phyloP scores from a whole-genome alignment of 2,113 vertebrate species.

The Anser cygnoides region DNA sequence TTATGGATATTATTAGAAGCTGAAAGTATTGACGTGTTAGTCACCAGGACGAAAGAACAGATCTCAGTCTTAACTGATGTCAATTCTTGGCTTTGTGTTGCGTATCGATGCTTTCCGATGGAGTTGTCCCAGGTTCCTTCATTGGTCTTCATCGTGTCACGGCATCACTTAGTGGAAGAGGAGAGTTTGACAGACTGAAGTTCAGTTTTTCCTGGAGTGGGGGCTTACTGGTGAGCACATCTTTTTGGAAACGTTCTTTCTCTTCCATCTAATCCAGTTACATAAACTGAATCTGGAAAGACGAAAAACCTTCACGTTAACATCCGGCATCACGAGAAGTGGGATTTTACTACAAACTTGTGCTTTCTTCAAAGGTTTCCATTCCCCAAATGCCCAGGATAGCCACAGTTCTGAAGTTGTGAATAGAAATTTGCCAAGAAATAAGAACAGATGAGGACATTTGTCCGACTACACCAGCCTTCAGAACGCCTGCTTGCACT shows the following conservation, averaged over 20 bases:
- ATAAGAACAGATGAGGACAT: neutral
- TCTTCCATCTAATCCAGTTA: conserved; percentile 82
- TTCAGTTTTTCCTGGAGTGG: conserved; percentile 82
- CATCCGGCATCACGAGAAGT: neutral
- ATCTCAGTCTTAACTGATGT: conserved; percentile 66
- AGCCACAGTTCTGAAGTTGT: neutral
- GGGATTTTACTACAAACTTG: neutral
- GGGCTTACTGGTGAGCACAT: conserved; percentile 81
- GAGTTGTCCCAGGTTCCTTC: conserved; percentile 71
- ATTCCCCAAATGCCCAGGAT: neutral
- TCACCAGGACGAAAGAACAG: conserved; percentile 63
- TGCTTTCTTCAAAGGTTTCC: neutral
- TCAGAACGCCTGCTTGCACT: neutral
- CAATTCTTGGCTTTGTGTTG: conserved; percentile 71
- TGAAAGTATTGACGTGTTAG: conserved; percentile 72
- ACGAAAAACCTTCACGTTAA: conserved; percentile 46
- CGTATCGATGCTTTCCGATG: conserved; percentile 35
- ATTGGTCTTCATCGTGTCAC: conserved; percentile 73
- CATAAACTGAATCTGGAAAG: conserved; percentile 95
- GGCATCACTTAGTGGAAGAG: conserved; percentile 77
- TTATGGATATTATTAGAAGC: conserved; percentile 75
- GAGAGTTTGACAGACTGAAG: conserved; percentile 78
- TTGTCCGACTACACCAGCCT: neutral
- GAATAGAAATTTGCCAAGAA: neutral
- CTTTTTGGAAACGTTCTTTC: conserved; percentile 75